Conservation (phyloP, 1,140 invertebrate genomes). For the Akabosia matsudoensis region DNA sequence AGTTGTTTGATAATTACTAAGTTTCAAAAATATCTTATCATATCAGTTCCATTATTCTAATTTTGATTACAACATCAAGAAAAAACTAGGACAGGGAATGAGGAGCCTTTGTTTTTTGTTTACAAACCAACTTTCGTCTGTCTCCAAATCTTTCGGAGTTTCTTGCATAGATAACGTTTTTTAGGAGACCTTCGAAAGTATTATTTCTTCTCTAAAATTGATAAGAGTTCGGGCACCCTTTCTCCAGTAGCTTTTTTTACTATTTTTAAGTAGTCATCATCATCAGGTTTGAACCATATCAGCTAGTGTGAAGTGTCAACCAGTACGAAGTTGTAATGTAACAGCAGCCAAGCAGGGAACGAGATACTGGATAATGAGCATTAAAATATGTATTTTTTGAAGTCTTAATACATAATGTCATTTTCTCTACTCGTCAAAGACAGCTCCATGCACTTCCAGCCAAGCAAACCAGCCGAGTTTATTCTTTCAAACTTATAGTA, state of each 20-base stretch:
- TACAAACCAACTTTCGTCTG: neutral
- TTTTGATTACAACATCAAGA: neutral
- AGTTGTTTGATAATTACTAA: neutral
- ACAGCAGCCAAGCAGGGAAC: neutral
- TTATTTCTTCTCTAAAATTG: neutral
- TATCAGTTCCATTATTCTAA: constrained; percentile 23
- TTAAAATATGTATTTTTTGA: neutral
- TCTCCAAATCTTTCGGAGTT: neutral
- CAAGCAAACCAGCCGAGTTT: neutral
- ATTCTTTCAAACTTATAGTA: neutral
- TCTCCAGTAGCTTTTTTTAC: neutral
- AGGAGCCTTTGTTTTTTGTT: too few species aligned
- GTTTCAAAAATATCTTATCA: constrained; percentile 9
- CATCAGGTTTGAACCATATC: neutral
- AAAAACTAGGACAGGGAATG: constrained; percentile 4
- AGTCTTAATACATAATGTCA: neutral
- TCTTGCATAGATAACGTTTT: neutral
- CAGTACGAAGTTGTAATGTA: too few species aligned
- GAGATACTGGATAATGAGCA: neutral
- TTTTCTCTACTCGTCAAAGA: neutral
- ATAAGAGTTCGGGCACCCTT: neutral
- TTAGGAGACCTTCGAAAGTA: neutral
- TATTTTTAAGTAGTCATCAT: neutral
- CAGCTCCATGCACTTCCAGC: neutral
- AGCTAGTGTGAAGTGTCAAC: too few species aligned